Base-by-base conservation (phyloP, 2,797 vertebrate genomes). In the Artibeus jamaicensis region DNA sequence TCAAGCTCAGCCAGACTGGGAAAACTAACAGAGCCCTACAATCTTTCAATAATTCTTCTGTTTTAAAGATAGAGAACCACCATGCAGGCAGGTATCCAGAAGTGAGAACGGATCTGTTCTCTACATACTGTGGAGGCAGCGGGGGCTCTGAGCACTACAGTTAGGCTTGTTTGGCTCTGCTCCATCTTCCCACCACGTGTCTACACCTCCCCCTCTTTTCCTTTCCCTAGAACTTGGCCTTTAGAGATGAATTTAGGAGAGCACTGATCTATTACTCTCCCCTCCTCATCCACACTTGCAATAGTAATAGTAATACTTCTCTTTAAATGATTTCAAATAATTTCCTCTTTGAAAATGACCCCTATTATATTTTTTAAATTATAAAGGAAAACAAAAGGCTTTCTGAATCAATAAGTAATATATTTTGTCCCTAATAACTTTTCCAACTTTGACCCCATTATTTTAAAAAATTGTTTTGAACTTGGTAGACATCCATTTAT, bases 401-500 rank as follows among this genome's bases (percentile, higher is more conserved):
- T 67, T 71, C 34, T n/a, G 42, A 84, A 87, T 85, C 76, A 68
- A 78, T 34, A 82, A 70, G n/a, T 29, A 77, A 74, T 26, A 55
- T 6, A 73, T 44, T 59, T 82, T 15, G 18, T 50, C 86, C 26
- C 34, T 12, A 59, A 42, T 65, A 86, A 21, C 65, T 46, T 79
- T 81, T 15, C 9, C 15, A 21, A 48, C 39, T 82, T 86, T 39
- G 71, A 39, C 34, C 89, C 34, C 26, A 46, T 55, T 50, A 2
- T 57, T 94, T 70, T 12, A 71, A 88, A 57, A 15, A 19, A 78
- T 87, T 92, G 22, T 89, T 93, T 90, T 50, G 37, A 89, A 65
- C 8, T 37, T 32, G 21, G 42, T 57, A 74, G 44, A 39, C 16
- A 59, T 77, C 67, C 62, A 53, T 29, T 16, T 44, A 84, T 68